phyloP scores from a whole-genome alignment of 2,113 vertebrate species.

The Gnathonemus echidnorhynchus region DNA sequence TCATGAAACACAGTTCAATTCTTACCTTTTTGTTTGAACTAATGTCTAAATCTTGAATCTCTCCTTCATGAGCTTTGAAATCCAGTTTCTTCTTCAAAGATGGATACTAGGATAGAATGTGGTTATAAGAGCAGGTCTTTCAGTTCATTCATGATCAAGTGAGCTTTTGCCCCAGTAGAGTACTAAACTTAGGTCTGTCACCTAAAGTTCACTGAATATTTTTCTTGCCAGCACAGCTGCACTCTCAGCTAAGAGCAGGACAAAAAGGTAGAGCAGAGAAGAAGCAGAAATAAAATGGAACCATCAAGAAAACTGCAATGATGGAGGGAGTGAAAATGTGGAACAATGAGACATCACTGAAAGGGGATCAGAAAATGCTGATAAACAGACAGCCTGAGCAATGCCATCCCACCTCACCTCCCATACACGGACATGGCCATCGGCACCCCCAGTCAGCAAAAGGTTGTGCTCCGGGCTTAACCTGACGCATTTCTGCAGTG shows the following conservation, averaged over 20 bases:
- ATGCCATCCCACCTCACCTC: conserved; percentile 58
- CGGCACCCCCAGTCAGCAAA: conserved; percentile 78
- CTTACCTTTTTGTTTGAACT: conserved; percentile 80
- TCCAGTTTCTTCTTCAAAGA: conserved; percentile 77
- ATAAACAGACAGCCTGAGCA: not conserved
- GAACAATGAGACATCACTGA: not conserved
- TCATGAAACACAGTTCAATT: not conserved
- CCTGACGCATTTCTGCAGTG: conserved; percentile 79
- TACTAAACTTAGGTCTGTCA: not conserved
- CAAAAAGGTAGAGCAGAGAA: not conserved
- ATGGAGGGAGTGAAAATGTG: not conserved
- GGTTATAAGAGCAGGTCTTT: not conserved
- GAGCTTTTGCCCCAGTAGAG: not conserved
- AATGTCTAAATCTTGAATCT: conserved; percentile 80
- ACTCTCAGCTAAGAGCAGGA: not conserved
- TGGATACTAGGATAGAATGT: conserved; percentile 65
- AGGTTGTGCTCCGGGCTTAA: conserved; percentile 72
- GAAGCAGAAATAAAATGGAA: not conserved
- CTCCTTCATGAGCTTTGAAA: conserved; percentile 82
- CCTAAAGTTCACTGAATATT: not conserved
- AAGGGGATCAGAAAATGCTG: not conserved
- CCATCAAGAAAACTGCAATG: not conserved
- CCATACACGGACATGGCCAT: conserved; percentile 80
- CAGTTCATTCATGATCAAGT: not conserved
- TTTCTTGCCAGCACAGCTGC: not conserved